These are phyloP conservation scores for Ptychadena robeensis DNA, from an alignment of 2,797 vertebrate species.

Conservation along the genomic window DNA sequence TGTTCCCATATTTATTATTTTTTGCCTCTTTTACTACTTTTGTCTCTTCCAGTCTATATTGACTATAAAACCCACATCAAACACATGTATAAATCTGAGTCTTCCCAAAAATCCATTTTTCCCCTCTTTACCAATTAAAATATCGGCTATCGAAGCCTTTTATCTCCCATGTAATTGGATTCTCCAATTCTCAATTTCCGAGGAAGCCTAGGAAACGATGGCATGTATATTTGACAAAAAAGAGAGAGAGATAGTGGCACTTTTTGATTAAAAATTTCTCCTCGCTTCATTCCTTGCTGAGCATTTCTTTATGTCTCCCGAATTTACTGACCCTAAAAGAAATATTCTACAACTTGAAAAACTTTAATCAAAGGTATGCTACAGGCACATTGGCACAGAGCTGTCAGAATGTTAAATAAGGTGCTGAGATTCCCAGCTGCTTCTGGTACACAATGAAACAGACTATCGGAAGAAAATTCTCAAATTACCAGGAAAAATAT, in stretches of 20 bases:
- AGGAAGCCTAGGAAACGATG: slow-evolving; percentile 52
- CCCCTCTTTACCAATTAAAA: slow-evolving; percentile 61
- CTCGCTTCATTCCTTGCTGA: slow-evolving; percentile 34
- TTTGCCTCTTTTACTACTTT: too few species aligned
- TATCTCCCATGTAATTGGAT: slow-evolving; percentile 77
- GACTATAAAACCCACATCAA: neutral
- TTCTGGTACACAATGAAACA: slow-evolving; percentile 11
- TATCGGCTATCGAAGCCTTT: slow-evolving; percentile 70
- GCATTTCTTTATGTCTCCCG: slow-evolving; percentile 31
- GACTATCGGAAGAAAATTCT: slow-evolving; percentile 14
- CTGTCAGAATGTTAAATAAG: slow-evolving; percentile 59
- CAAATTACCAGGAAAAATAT: slow-evolving; percentile 3
- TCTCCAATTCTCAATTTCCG: slow-evolving; percentile 67
- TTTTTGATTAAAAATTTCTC: slow-evolving; percentile 53
- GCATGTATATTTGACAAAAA: slow-evolving; percentile 51
- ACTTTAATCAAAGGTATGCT: slow-evolving; percentile 57
- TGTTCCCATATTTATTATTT: too few species aligned
- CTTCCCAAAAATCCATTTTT: slow-evolving; percentile 5
- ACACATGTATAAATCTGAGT: neutral
- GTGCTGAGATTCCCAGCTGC: neutral
- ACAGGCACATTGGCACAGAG: slow-evolving; percentile 37
- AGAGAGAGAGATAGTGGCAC: slow-evolving; percentile 19
- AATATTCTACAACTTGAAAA: slow-evolving; percentile 53
- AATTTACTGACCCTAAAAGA: slow-evolving; percentile 54
- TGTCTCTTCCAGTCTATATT: neutral